Base-by-base conservation (phyloP, 2,888 invertebrate genomes). In the Rhabditoides inermis region DNA sequence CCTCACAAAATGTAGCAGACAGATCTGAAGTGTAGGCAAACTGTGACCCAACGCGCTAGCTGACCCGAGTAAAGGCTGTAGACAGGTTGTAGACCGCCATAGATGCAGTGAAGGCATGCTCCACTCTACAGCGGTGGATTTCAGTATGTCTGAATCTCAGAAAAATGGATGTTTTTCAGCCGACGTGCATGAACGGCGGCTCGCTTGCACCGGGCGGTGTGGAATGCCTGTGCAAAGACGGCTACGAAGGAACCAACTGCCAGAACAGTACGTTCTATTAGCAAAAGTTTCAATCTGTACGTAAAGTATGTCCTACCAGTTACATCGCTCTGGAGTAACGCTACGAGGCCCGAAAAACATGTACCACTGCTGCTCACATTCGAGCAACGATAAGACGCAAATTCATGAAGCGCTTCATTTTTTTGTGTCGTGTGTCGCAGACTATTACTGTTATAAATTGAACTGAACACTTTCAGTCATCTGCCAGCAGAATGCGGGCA, bases 131-230 rank as follows among this genome's bases (percentile, higher is more conserved):
- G 32, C 10, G 32, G 15, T 15, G 10, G 15, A 32, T 32, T 4
- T n/a, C 44, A 6, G 6, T 18, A 27, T 12, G 15, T 26, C n/a
- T 12, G n/a, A n/a, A 26, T 6, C 4, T 42, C 18, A 23, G 23
- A 7, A 44, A 28, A 45, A 25, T 4, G 3, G 5, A 20, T 28
- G 3, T 22, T n/a, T 45, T 55, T 3, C 45, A 49, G 49, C 41
- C 53, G 2, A 50, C 62, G 46, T 70, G 70, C 50, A 65, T 70
- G 68, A 68, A 70, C 45, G 65, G 65, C 27, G 70, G 70, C 32
- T 51, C 51, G 36, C 51, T 53, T 7, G 58, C 55, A 35, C 59
- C 61, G 23, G 48, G 35, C 26, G 57, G 56, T 7, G 44, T 55
- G 15, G 51, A 53, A 23, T 68, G 68, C 47, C 56, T 48, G 1